Percentiles rank a stretch among this genome's conserved stretches.
Evolutionary conservation across 64 coral and sea anemone species (phyloP).

Genomic region (Pocillopora damicornis): DNA sequence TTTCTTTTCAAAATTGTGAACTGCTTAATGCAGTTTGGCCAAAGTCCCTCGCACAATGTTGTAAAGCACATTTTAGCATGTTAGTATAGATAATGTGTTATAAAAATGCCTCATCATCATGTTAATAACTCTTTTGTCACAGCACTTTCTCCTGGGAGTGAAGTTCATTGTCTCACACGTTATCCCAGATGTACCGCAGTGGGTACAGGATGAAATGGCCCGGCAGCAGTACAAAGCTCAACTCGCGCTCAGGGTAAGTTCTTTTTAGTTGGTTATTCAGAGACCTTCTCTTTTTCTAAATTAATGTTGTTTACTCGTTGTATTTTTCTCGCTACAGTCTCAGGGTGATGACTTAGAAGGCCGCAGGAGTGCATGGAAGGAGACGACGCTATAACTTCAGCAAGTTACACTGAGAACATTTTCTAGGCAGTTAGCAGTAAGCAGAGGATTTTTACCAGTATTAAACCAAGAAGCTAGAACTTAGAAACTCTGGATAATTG

Average conservation of each 20-base stretch:
- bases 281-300: not conserved
- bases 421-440: slow-evolving; percentile 1
- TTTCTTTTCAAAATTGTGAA: too few species aligned
- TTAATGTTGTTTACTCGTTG: not conserved
- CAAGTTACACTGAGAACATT: not conserved
- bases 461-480: not conserved
- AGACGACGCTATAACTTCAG: slow-evolving; percentile 20
- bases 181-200: slow-evolving; percentile 96
- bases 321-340: not conserved
- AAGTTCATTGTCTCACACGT: slow-evolving; percentile 76
- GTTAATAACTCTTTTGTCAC: not conserved
- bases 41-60: too few species aligned
- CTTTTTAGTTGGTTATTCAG: not conserved
- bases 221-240: slow-evolving; percentile 74
- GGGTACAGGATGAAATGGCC: slow-evolving; percentile 94
- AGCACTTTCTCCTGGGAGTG: slow-evolving; percentile 83
- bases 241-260: slow-evolving; percentile 65
- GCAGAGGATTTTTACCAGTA: not conserved
- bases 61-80: too few species aligned
- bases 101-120: too few species aligned
- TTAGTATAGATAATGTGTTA: too few species aligned
- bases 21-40: too few species aligned
- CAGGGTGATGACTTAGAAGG: not conserved
- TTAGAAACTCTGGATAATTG: too few species aligned
- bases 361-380: not conserved